Conservation (phyloP, 2,113 vertebrate species). For the Piliocolobus tephrosceles region DNA sequence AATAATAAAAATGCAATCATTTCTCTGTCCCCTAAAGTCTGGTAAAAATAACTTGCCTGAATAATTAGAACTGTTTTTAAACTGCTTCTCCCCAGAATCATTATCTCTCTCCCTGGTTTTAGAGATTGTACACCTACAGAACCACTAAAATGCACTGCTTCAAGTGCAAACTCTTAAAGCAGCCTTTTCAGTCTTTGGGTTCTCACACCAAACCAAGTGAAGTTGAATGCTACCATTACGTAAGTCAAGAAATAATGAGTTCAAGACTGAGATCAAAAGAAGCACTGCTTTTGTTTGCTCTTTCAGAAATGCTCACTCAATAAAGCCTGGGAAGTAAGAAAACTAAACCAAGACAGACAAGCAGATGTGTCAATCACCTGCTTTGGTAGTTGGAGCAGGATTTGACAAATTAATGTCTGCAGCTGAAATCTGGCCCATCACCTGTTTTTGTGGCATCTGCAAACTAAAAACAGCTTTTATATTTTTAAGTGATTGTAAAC, state of each 20-base stretch:
- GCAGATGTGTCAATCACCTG: too few species aligned
- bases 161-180: slow-evolving; percentile 50
- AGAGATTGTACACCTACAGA: slow-evolving; percentile 77
- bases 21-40: slow-evolving; percentile 63
- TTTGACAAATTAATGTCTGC: not conserved
- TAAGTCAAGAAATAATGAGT: not conserved
- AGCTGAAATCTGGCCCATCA: not conserved
- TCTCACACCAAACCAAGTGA: not conserved
- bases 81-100: slow-evolving; percentile 59
- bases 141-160: slow-evolving; percentile 50
- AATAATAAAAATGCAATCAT: slow-evolving; percentile 77
- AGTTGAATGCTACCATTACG: not conserved
- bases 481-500: not conserved
- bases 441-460: not conserved
- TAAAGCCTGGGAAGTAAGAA: not conserved
- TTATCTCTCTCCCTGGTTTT: slow-evolving; percentile 63
- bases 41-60: slow-evolving; percentile 76
- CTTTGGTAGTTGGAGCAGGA: not conserved
- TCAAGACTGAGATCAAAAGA: not conserved
- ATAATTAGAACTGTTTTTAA: slow-evolving; percentile 73
- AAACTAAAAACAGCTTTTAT: not conserved
- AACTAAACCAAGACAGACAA: not conserved
- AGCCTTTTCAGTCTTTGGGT: not conserved
- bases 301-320: not conserved
- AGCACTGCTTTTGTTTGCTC: not conserved